Evolutionary conservation across 2,888 invertebrate genomes (phyloP).

Genomic region (Pristionchus exspectatus): DNA sequence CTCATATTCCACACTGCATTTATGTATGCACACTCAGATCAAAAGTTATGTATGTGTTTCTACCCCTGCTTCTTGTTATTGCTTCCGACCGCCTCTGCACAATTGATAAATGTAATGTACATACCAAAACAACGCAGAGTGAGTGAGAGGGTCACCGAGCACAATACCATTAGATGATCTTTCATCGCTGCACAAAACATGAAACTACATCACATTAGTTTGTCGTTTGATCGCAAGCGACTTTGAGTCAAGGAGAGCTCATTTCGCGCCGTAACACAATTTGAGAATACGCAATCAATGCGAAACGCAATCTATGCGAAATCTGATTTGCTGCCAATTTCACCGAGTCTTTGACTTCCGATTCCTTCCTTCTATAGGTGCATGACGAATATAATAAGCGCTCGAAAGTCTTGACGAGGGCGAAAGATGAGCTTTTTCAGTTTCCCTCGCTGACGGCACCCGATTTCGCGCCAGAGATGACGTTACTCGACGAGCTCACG

Average conservation of each 20-base stretch:
- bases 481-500: slow-evolving; percentile 26
- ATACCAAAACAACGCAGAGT: not conserved
- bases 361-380: not conserved
- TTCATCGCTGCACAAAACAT: not conserved
- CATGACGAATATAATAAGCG: too few relatives aligned
- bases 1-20: not conserved
- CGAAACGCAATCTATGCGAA: not conserved
- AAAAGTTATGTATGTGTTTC: not conserved
- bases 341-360: not conserved
- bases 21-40: not conserved
- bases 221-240: not conserved
- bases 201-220: not conserved
- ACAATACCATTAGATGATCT: not conserved
- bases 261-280: not conserved
- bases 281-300: not conserved
- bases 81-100: not conserved
- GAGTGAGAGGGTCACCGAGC: not conserved
- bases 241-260: not conserved
- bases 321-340: not conserved
- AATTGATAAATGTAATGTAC: slow-evolving; percentile 28
- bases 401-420: too few relatives aligned
- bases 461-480: not conserved
- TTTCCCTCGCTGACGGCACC: not conserved
- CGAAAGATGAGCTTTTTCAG: not conserved
- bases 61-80: not conserved